Evolutionary conservation across 2,888 invertebrate genomes (phyloP).

Genomic region (Perdita meconis): DNA sequence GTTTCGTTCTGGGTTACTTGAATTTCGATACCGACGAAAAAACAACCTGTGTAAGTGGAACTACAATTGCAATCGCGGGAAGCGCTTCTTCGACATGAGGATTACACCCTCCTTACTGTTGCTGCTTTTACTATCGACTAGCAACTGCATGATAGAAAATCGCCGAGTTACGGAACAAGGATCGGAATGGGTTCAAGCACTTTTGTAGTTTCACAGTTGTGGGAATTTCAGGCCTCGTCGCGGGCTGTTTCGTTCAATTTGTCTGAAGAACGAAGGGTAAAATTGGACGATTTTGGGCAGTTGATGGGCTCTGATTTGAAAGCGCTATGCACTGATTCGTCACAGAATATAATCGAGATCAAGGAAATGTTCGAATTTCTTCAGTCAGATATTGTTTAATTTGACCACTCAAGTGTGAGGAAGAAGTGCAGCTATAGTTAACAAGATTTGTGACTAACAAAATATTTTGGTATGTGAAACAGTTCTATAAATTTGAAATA

Average conservation of each 20-base stretch:
- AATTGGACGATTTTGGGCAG: slow-evolving; percentile 13
- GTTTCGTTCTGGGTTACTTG: not conserved
- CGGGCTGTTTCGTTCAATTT: slow-evolving; percentile 23
- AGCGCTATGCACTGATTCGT: slow-evolving; percentile 15
- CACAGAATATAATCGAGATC: not conserved
- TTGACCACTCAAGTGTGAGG: too few relatives aligned
- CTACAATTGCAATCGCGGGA: slow-evolving; percentile 26
- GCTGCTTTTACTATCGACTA: slow-evolving; percentile 61
- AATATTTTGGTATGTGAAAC: too few relatives aligned
- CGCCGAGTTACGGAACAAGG: slow-evolving; percentile 9
- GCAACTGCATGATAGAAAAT: slow-evolving; percentile 16
- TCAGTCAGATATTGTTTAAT: not conserved
- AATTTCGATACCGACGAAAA: not conserved
- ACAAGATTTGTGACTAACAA: too few relatives aligned
- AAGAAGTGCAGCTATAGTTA: too few relatives aligned
- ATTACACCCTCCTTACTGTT: slow-evolving; percentile 66
- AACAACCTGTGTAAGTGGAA: not conserved
- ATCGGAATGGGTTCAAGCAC: slow-evolving; percentile 1
- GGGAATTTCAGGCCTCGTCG: slow-evolving; percentile 1
- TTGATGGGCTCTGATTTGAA: not conserved
- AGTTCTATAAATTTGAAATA: too few relatives aligned
- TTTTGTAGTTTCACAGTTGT: not conserved
- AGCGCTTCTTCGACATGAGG: slow-evolving; percentile 55
- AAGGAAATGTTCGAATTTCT: not conserved
- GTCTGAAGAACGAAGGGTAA: slow-evolving; percentile 12